Percentiles rank a stretch among this genome's conserved stretches.
These are phyloP conservation scores for Rhabdomys pumilio DNA, from an alignment of 2,797 vertebrate species.

Conservation along the genomic window DNA sequence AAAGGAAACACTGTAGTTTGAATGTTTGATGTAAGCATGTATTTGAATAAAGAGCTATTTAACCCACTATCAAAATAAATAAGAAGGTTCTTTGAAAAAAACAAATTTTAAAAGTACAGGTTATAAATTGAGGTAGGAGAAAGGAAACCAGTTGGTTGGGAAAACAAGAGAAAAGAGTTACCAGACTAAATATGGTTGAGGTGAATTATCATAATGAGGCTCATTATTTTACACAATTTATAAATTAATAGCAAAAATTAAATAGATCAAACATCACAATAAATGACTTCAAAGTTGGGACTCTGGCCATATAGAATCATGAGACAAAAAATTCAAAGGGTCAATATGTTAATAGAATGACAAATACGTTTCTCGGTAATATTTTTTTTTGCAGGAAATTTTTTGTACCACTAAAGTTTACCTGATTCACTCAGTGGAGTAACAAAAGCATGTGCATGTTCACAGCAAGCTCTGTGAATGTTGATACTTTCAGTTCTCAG, in stretches of 20 bases:
- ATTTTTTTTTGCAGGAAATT: background rate
- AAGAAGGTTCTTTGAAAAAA: background rate
- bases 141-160: too few relatives aligned
- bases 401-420: background rate
- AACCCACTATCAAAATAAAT: background rate
- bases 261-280: background rate
- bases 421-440: constrained; percentile 8
- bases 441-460: background rate
- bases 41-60: background rate
- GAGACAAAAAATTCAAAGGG: background rate
- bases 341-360: constrained; percentile 5
- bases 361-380: constrained; percentile 23
- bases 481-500: constrained; percentile 28
- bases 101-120: background rate
- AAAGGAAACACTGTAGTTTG: background rate
- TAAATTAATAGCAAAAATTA: background rate
- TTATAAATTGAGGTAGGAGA: background rate
- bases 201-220: background rate
- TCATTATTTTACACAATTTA: background rate
- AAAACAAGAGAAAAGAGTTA: background rate
- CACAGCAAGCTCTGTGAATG: constrained; percentile 20
- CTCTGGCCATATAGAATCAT: background rate
- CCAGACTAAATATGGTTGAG: background rate
- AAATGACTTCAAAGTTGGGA: background rate
- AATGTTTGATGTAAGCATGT: background rate